These are phyloP conservation scores for Ctenoplectra terminalis DNA, from an alignment of 1,140 invertebrate genomes.

Conservation along the genomic window DNA sequence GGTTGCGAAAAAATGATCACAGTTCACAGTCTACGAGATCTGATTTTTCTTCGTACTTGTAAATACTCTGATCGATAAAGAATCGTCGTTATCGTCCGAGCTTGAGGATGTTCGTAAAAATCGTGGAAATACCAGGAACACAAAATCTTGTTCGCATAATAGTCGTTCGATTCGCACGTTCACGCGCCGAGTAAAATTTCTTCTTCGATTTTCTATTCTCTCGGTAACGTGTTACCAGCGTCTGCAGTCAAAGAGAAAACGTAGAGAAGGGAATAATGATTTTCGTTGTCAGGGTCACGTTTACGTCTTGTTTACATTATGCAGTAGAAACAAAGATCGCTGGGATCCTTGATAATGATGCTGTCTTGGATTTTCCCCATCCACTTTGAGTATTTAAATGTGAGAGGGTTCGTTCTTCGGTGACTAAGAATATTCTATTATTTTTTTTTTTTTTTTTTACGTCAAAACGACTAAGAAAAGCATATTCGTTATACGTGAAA, in stretches of 20 bases:
- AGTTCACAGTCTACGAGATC: no score
- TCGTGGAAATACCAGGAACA: neutral
- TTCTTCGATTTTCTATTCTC: conserved; percentile 15
- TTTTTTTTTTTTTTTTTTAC: no score
- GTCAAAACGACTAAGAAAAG: neutral
- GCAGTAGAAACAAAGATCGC: neutral
- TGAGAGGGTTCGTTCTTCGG: neutral
- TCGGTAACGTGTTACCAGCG: neutral
- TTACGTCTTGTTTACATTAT: neutral
- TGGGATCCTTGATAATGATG: neutral
- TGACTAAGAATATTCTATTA: neutral
- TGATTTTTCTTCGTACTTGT: neutral
- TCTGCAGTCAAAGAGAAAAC: neutral
- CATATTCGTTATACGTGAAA: neutral
- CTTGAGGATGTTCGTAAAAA: neutral
- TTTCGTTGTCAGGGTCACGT: conserved; percentile 16
- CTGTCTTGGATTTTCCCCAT: conserved; percentile 35
- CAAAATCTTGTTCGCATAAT: neutral
- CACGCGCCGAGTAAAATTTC: no score
- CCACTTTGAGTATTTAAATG: neutral
- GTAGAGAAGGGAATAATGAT: neutral
- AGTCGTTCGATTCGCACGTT: no score
- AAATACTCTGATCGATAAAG: neutral
- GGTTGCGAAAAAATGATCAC: neutral
- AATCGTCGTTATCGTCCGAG: neutral